Base-by-base conservation (phyloP, 2,888 invertebrate genomes). In the Blastobasis lacticolella region DNA sequence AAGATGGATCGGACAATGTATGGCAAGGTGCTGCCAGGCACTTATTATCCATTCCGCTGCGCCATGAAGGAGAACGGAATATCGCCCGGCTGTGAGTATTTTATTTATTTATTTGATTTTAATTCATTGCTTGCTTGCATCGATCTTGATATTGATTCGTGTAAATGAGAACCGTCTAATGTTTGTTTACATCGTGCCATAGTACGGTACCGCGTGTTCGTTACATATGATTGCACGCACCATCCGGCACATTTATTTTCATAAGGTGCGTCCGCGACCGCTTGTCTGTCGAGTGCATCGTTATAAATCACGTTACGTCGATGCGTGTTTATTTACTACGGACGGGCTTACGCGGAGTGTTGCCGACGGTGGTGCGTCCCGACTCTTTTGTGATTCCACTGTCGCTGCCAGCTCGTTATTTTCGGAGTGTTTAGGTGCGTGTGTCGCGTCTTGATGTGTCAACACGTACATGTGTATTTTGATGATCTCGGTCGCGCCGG, bases 1-100 rank as follows among this genome's bases (percentile, higher is more conserved):
- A 79, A 68, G 69, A 95, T 96, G 95, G 95, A 96, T 91, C 91
- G 95, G 77, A 94, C 95, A 78, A 95, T 95, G 95, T 96, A 96
- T 79, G 95, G 95, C 63, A 95, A 95, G 89, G 91, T 95, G 73
- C 92, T 92, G 77, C 95, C 94, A 51, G 94, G 95, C 69, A 94
- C 93, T 74, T 92, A 95, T 81, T 94, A 95, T 71, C 95, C 96
- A 50, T 96, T 94, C 83, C 92, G 95, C 81, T 95, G 95, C 78
- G 92, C 94, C 50, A 90, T 94, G 78, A 94, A 91, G 79, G 90
- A 92, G 85, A 94, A 94, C 85, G 95, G 94, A 72, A 94, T 94
- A 62, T 92, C 93, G 69, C 95, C 95, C 66, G 95, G 94, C 89
- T 95, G 95, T 95, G 90, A 95, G 95, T 94, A 87, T 78, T 68